These are phyloP conservation scores for Hirudinaria manillensis DNA, from an alignment of 2,888 invertebrate species.

Conservation along the genomic window DNA sequence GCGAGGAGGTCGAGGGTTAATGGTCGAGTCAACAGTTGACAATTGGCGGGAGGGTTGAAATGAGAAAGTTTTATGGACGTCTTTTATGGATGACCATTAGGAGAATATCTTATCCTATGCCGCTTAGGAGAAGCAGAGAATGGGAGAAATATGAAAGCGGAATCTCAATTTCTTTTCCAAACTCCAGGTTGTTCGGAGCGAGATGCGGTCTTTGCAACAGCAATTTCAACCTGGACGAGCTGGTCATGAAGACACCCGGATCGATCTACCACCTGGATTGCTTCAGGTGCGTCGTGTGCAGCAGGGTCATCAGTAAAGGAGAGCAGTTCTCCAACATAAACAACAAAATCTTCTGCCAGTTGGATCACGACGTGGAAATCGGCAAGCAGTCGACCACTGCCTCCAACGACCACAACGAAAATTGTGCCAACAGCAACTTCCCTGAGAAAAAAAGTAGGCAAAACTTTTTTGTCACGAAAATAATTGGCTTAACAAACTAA, in stretches of 20 bases:
- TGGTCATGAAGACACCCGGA: slow-evolving; percentile 60
- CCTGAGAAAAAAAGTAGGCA: not conserved
- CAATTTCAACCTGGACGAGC: slow-evolving; percentile 26
- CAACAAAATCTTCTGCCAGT: slow-evolving; percentile 26
- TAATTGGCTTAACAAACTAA: too few relatives aligned
- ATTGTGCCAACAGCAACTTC: slow-evolving; percentile 15
- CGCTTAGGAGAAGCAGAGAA: too few relatives aligned
- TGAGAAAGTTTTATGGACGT: too few relatives aligned
- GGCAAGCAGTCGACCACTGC: not conserved
- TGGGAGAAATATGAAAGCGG: too few relatives aligned
- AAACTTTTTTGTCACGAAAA: too few relatives aligned
- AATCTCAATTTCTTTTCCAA: not conserved
- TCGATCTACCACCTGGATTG: slow-evolving; percentile 98
- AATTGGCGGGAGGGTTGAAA: too few relatives aligned
- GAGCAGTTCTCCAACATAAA: slow-evolving; percentile 22
- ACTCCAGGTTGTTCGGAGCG: slow-evolving; percentile 20
- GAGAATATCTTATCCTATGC: too few relatives aligned
- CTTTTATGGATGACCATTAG: too few relatives aligned
- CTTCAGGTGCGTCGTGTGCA: slow-evolving; percentile 70
- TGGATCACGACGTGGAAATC: slow-evolving; percentile 19
- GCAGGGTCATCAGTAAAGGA: slow-evolving; percentile 56
- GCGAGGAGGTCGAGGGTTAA: too few relatives aligned
- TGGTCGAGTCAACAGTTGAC: too few relatives aligned
- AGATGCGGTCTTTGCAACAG: slow-evolving; percentile 31
- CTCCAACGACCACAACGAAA: slow-evolving; percentile 26